Conservation (phyloP, 35 echinoderm and acorn worm species). For the Hemicentrotus pulcherrimus region DNA sequence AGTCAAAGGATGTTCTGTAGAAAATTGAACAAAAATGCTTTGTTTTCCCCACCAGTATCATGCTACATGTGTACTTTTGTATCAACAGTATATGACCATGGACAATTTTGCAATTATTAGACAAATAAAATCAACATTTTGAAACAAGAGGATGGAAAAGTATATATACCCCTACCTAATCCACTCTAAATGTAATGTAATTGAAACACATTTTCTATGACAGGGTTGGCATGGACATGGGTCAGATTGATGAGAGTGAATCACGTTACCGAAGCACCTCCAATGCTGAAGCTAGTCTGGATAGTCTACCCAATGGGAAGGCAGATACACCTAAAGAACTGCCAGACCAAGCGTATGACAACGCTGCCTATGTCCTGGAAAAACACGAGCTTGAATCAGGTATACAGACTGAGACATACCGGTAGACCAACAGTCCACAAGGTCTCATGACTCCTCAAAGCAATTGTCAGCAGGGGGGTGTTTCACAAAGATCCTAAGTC, state of each 20-base stretch:
- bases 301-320: neutral
- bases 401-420: too few relatives aligned
- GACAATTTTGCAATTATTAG: too few relatives aligned
- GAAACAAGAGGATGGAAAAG: too few relatives aligned
- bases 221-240: constrained; percentile 8
- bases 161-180: neutral
- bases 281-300: neutral
- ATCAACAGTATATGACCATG: too few relatives aligned
- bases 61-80: too few relatives aligned
- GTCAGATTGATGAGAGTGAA: neutral
- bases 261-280: constrained; percentile 3
- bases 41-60: too few relatives aligned
- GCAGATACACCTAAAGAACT: neutral
- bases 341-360: neutral
- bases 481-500: too few relatives aligned
- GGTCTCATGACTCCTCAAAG: too few relatives aligned
- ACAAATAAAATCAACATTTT: too few relatives aligned
- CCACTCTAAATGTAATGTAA: neutral
- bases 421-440: neutral
- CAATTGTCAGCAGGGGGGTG: too few relatives aligned
- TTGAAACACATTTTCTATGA: neutral
- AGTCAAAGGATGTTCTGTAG: too few relatives aligned
- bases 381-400: neutral
- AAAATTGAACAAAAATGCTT: too few relatives aligned
- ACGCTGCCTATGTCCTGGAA: neutral